Base-by-base conservation (phyloP, 2,888 invertebrate genomes). In the Troglohyphantes excavatus region DNA sequence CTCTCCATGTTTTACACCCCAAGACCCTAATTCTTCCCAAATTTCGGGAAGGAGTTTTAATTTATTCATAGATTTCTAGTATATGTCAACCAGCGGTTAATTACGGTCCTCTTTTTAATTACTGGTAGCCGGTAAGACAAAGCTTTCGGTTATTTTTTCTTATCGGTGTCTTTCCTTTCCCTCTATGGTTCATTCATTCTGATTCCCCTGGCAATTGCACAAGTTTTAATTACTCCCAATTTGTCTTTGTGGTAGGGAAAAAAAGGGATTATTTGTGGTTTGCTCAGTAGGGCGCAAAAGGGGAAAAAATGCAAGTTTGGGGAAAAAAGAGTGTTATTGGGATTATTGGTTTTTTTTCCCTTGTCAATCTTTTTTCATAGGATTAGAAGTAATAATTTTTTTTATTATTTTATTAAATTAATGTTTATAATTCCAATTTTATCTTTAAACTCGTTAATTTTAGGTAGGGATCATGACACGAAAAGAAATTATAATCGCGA, bases 61-160 rank as follows among this genome's bases (percentile, higher is more conserved):
- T 83, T 83, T 83, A 83, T 83, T 83, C 83, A 83, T 83, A 83
- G 73, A 73, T 83, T 83, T 83, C 46, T 46, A 39, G 78, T 67
- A 67, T 68, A 33, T 81, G 79, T 81, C 79, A 81, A 43, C 29
- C 29, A 19, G 27, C 67, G 79, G 79, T 81, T 81, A 81, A 81
- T 81, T 81, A 68, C 46, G 26, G 53, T 29, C 46, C 67, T 53
- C 79, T 81, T 81, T 81, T 68, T 81, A 81, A 81, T 81, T 81
- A 81, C 79, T 13, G 68, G 17, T 67, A n/a, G 65, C 33, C 78
- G 17, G n/a, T 29, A 75, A 75, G 59, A 75, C 21, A 68, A 27
- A 21, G 13, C 19, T 23, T 46, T 27, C n/a, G 23, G 43, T 67
- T 67, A 21, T 81, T 65, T 39, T 81, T 29, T 53, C 53, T 81